phyloP scores from a whole-genome alignment of 2,888 invertebrate genomes.

The Patella ulyssiponensis region DNA sequence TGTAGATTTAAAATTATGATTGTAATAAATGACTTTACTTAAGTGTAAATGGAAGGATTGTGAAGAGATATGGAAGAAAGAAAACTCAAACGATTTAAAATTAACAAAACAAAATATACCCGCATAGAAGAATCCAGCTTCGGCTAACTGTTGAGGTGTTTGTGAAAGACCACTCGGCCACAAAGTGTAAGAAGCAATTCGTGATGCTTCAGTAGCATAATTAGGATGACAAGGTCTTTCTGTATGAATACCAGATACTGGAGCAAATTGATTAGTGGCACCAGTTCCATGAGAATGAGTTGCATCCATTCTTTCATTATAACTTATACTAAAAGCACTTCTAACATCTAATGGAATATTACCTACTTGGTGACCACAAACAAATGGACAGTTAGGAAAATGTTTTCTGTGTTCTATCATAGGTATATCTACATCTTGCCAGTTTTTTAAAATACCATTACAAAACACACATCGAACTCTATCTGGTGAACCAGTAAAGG shows the following conservation, averaged over 20 bases:
- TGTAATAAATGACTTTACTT: too few species aligned
- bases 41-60: too few species aligned
- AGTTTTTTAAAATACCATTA: slow-evolving; percentile 91
- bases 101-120: slow-evolving; percentile 73
- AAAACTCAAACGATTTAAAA: too few species aligned
- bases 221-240: slow-evolving; percentile 54
- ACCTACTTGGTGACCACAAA: slow-evolving; percentile 71
- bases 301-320: not conserved
- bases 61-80: too few species aligned
- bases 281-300: not conserved
- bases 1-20: too few species aligned
- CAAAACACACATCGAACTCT: slow-evolving; percentile 94
- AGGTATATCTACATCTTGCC: slow-evolving; percentile 91
- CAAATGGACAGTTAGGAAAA: slow-evolving; percentile 86
- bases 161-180: slow-evolving; percentile 89
- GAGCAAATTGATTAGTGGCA: not conserved
- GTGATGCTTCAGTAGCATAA: slow-evolving; percentile 51
- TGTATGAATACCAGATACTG: slow-evolving; percentile 41
- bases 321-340: not conserved
- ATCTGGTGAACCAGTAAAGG: slow-evolving; percentile 83
- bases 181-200: slow-evolving; percentile 51
- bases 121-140: slow-evolving; percentile 93
- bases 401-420: slow-evolving; percentile 95
- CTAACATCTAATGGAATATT: slow-evolving; percentile 41
- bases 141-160: slow-evolving; percentile 84